Evolutionary conservation across 2,113 vertebrate genomes (phyloP).

Genomic region (Piaya cayana): DNA sequence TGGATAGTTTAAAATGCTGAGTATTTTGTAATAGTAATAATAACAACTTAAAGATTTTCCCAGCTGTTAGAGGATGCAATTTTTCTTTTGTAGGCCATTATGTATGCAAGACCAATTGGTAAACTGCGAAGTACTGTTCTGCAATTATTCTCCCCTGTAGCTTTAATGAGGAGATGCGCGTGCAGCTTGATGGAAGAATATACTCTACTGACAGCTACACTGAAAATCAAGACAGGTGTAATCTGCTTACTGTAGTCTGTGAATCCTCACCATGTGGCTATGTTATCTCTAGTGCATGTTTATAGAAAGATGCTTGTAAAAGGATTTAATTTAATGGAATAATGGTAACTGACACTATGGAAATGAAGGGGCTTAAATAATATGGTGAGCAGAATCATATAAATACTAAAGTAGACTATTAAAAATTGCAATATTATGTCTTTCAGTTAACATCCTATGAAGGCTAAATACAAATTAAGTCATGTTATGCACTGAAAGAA

Average conservation of each 20-base stretch:
- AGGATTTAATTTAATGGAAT: conserved; percentile 73
- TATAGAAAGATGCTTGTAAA: conserved; percentile 63
- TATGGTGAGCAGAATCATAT: background rate
- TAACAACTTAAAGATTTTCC: conserved; percentile 52
- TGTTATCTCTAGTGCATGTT: conserved; percentile 64
- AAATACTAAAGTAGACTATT: conserved; percentile 9
- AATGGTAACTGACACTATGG: conserved; percentile 65
- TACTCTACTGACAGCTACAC: conserved; percentile 50
- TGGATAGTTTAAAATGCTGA: background rate
- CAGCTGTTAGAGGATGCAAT: conserved; percentile 28
- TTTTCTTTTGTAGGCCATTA: conserved; percentile 53
- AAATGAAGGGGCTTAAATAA: conserved; percentile 51
- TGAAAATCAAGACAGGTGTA: conserved; percentile 66
- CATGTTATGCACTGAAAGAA: background rate
- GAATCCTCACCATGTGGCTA: conserved; percentile 65
- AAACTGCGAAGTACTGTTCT: conserved; percentile 56
- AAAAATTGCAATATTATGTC: background rate
- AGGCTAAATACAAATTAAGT: conserved; percentile 5
- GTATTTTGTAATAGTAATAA: conserved; percentile 43
- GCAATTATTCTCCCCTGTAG: conserved; percentile 72
- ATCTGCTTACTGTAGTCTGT: conserved; percentile 65
- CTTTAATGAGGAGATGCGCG: conserved; percentile 64
- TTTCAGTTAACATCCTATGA: background rate
- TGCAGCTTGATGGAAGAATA: conserved; percentile 62
- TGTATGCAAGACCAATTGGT: conserved; percentile 66